These are phyloP conservation scores for Typhlichthys subterraneus DNA, from an alignment of 2,797 vertebrate genomes.

Conservation along the genomic window DNA sequence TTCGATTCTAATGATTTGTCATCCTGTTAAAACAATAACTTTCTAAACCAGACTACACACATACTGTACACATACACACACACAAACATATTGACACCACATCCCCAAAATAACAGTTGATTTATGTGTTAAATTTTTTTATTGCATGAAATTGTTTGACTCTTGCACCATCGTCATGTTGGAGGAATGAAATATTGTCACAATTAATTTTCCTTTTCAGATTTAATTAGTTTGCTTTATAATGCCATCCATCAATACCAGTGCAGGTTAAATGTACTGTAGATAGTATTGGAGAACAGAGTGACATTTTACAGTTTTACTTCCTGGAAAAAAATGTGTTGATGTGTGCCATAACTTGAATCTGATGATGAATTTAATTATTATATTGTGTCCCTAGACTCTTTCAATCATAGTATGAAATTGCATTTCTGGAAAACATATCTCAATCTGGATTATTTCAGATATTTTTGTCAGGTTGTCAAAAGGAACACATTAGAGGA, in stretches of 20 bases:
- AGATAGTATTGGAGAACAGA: slow-evolving; percentile 66
- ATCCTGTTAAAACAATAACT: slow-evolving; percentile 82
- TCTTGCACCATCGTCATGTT: slow-evolving; percentile 82
- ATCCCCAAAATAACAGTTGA: slow-evolving; percentile 79
- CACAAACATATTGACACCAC: slow-evolving; percentile 22
- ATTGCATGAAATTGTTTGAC: slow-evolving; percentile 85
- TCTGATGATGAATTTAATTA: slow-evolving; percentile 68
- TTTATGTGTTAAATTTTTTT: slow-evolving; percentile 98
- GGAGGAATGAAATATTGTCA: slow-evolving; percentile 84
- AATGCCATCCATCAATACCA: slow-evolving; percentile 89
- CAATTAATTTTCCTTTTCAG: slow-evolving; percentile 90
- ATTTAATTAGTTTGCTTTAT: slow-evolving; percentile 92
- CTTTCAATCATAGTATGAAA: slow-evolving; percentile 42
- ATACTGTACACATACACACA: no score
- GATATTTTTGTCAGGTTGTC: no score
- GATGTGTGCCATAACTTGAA: slow-evolving; percentile 70
- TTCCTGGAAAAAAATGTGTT: slow-evolving; percentile 86
- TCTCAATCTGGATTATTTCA: slow-evolving; percentile 45
- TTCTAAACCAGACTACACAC: slow-evolving; percentile 42
- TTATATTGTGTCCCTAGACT: slow-evolving; percentile 59
- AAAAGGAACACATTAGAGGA: no score
- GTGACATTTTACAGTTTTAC: slow-evolving; percentile 81
- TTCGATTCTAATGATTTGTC: slow-evolving; percentile 90
- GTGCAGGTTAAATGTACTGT: slow-evolving; percentile 88
- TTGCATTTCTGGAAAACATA: slow-evolving; percentile 36